phyloP scores from a whole-genome alignment of 2,113 vertebrate genomes.

The Paratilapia polleni region DNA sequence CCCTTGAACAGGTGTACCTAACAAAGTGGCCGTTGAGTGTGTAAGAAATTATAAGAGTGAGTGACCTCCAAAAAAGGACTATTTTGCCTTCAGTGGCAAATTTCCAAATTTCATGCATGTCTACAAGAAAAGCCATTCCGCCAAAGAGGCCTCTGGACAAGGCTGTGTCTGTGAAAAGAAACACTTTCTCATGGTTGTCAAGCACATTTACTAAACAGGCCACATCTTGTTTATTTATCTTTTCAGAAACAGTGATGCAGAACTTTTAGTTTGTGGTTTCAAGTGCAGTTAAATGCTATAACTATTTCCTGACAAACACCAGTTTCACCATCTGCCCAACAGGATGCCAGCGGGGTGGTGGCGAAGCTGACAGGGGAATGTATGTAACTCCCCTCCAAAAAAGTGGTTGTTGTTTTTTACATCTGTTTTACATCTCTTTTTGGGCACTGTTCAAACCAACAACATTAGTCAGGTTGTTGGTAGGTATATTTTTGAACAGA shows the following conservation, averaged over 20 bases:
- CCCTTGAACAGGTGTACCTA: too few species aligned
- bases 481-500: background rate
- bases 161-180: background rate
- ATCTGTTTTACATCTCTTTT: background rate
- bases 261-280: background rate
- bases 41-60: background rate
- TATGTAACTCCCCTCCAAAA: background rate
- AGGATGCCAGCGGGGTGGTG: background rate
- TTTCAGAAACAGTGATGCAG: background rate
- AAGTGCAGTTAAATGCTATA: background rate
- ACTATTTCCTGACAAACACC: background rate
- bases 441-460: background rate
- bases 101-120: background rate
- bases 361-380: background rate
- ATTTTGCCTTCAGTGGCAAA: background rate
- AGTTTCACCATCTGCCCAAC: background rate
- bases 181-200: background rate
- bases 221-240: background rate
- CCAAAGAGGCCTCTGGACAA: background rate
- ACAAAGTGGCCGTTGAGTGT: background rate
- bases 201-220: background rate
- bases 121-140: background rate
- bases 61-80: background rate
- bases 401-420: background rate
- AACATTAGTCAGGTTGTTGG: background rate